These are phyloP conservation scores for Acrocephalus scirpaceus DNA, from an alignment of 2,797 vertebrate species.

Conservation along the genomic window DNA sequence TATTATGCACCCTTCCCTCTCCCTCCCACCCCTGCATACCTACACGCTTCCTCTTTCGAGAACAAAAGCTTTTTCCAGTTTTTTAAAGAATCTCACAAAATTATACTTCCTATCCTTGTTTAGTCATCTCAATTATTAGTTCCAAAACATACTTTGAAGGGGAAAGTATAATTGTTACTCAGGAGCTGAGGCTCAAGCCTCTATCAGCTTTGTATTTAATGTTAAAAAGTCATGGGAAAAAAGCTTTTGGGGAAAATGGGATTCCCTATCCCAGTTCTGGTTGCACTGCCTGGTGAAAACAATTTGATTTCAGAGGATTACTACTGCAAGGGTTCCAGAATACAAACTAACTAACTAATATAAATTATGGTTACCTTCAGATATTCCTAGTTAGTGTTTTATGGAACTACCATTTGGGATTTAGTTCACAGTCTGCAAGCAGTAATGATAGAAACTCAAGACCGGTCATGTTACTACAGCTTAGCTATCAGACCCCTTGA, in stretches of 20 bases:
- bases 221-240: not conserved
- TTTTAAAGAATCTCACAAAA: slow-evolving; percentile 4
- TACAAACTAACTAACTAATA: not conserved
- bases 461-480: not conserved
- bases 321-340: not conserved
- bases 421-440: not conserved
- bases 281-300: not conserved
- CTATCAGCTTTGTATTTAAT: not conserved
- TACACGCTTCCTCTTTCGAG: slow-evolving; percentile 35
- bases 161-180: not conserved
- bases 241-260: not conserved
- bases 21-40: not conserved
- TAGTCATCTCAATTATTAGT: not conserved
- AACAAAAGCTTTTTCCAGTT: slow-evolving; percentile 52
- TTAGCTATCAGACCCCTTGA: not conserved
- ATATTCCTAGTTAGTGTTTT: not conserved
- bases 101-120: not conserved
- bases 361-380: not conserved
- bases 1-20: slow-evolving; percentile 40
- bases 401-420: not conserved
- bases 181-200: not conserved
- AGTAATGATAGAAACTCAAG: not conserved
- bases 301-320: not conserved
- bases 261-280: not conserved
- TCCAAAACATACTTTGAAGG: not conserved